Conservation (phyloP, 2,888 invertebrate species). For the Callyntrura sp. region DNA sequence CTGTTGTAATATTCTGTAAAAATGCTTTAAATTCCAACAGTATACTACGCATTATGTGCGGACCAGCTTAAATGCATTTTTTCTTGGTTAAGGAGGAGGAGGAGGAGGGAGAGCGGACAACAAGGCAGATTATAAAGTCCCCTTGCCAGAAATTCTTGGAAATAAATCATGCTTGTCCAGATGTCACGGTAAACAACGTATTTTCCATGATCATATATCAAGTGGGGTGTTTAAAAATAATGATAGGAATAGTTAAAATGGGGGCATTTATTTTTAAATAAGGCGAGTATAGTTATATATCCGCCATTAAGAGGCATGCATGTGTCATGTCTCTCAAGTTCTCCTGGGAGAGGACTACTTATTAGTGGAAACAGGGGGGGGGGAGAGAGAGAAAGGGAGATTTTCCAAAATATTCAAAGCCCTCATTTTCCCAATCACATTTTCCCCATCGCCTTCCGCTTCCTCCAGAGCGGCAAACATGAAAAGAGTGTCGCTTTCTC, state of each 20-base stretch:
- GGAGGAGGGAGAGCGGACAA: not conserved
- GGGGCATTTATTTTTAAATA: too few relatives aligned
- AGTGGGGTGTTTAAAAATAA: too few relatives aligned
- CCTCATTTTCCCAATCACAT: not conserved
- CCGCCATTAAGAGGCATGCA: not conserved
- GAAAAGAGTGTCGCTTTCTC: not conserved
- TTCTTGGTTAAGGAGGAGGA: too few relatives aligned
- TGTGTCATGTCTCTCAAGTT: not conserved
- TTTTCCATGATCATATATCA: too few relatives aligned
- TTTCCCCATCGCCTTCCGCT: not conserved
- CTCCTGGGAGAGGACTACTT: not conserved
- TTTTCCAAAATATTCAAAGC: not conserved
- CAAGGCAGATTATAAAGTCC: not conserved
- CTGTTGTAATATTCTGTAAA: too few relatives aligned
- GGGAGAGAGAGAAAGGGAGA: not conserved
- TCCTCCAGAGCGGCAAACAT: not conserved
- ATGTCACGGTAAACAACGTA: too few relatives aligned
- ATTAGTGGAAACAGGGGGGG: not conserved
- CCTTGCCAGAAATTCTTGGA: not conserved
- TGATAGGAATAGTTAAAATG: too few relatives aligned
- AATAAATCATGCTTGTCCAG: slow-evolving; percentile 29
- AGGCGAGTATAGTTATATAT: not conserved
- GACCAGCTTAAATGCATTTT: not conserved
- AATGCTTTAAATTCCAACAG: not conserved
- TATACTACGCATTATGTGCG: too few relatives aligned